phyloP scores from a whole-genome alignment of 2,888 invertebrate species.

The Drosophila monieri region DNA sequence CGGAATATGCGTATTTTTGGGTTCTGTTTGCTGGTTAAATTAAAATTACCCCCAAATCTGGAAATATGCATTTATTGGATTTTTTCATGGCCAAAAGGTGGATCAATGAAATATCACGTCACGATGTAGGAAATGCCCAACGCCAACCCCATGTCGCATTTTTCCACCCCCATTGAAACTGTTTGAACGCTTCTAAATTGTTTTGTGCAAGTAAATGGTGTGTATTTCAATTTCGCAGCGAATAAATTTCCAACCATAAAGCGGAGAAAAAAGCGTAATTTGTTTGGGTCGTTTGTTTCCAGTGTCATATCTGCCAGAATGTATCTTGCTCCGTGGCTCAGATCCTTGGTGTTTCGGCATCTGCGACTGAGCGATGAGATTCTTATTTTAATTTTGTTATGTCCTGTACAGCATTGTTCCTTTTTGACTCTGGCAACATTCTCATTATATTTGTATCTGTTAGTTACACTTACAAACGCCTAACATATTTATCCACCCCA shows the following conservation, averaged over 20 bases:
- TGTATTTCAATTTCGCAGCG: constrained; percentile 74
- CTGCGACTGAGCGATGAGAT: constrained; percentile 75
- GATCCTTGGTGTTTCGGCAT: constrained; percentile 27
- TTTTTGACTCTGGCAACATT: constrained; percentile 34
- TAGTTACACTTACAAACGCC: constrained; percentile 77
- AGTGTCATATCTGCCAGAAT: constrained; percentile 73
- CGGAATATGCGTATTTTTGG: too few relatives aligned
- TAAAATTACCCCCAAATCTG: too few relatives aligned
- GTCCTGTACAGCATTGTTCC: constrained; percentile 32
- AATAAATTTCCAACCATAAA: constrained; percentile 79
- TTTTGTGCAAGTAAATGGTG: constrained; percentile 74
- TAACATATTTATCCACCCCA: constrained; percentile 46
- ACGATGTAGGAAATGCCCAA: too few relatives aligned
- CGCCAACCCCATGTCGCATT: neutral
- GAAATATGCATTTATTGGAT: neutral
- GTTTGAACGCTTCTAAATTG: constrained; percentile 20
- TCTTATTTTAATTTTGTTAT: constrained; percentile 79
- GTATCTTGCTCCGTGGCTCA: constrained; percentile 53
- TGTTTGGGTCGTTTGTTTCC: constrained; percentile 75
- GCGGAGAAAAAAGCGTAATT: constrained; percentile 69
- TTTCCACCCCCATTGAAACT: neutral
- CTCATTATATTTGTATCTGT: constrained; percentile 68
- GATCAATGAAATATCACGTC: constrained; percentile 30
- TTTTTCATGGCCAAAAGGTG: neutral
- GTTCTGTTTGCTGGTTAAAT: too few relatives aligned